A percentile compares a stretch with the other conserved stretches of the same genome.
These are phyloP conservation scores for Semicossyphus pulcher DNA, from an alignment of 2,113 vertebrate genomes.

Conservation along the genomic window DNA sequence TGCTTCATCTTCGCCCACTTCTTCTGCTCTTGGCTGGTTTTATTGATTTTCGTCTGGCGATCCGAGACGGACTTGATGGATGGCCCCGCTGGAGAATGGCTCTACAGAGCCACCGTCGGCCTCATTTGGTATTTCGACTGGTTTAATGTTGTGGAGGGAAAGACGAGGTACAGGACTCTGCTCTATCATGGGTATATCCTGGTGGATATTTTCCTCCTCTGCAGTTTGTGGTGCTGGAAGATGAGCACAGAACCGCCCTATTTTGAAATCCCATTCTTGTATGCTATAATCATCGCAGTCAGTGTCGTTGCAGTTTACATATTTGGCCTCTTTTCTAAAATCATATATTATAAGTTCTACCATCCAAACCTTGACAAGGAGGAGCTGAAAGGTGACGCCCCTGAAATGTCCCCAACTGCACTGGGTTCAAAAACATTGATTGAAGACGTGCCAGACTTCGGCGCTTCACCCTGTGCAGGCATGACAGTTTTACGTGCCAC, in stretches of 20 bases:
- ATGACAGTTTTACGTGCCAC: too few relatives aligned
- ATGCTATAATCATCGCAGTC: not conserved
- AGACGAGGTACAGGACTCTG: slow-evolving; percentile 69
- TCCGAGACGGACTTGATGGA: slow-evolving; percentile 87
- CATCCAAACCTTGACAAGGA: slow-evolving; percentile 62
- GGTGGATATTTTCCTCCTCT: slow-evolving; percentile 82
- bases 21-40: slow-evolving; percentile 78
- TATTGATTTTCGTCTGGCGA: slow-evolving; percentile 83
- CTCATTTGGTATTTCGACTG: slow-evolving; percentile 92
- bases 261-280: accelerated
- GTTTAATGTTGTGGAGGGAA: slow-evolving; percentile 84
- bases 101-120: slow-evolving; percentile 84
- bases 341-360: slow-evolving; percentile 63
- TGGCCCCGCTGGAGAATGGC: slow-evolving; percentile 61
- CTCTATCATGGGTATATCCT: slow-evolving; percentile 85
- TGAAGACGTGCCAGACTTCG: not conserved
- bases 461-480: too few relatives aligned
- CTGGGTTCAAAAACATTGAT: too few relatives aligned
- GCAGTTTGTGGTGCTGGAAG: slow-evolving; percentile 77
- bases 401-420: not conserved
- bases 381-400: not conserved
- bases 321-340: slow-evolving; percentile 47
- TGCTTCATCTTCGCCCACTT: slow-evolving; percentile 82
- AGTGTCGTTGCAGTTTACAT: not conserved
- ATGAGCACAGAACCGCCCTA: slow-evolving; percentile 17